These are phyloP conservation scores for Stenodema calcarata DNA, from an alignment of 2,888 invertebrate genomes.

Conservation along the genomic window DNA sequence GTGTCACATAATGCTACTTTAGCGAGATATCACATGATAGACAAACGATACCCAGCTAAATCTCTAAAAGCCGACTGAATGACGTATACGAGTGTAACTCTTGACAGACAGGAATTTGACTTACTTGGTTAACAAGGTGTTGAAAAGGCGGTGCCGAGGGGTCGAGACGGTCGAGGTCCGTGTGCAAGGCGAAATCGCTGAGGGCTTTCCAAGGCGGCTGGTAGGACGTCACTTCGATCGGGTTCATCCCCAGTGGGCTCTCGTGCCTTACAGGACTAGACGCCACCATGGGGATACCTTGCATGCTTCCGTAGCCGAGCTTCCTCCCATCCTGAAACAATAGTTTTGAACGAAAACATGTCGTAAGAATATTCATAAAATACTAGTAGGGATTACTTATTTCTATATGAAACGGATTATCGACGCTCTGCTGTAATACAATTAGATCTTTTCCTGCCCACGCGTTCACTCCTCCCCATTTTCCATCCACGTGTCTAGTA, in stretches of 20 bases:
- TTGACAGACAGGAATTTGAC: constrained; percentile 25
- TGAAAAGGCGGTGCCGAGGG: constrained; percentile 91
- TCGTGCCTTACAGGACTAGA: constrained; percentile 91
- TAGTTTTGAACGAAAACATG: neutral
- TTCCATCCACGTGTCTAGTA: no score
- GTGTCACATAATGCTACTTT: no score
- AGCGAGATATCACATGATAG: no score
- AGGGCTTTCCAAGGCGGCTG: constrained; percentile 98
- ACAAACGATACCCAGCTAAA: no score
- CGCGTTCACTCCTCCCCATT: no score
- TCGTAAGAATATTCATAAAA: neutral
- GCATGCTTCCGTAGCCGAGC: constrained; percentile 91
- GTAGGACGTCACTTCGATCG: constrained; percentile 89
- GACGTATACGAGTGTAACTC: no score
- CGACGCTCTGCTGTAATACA: no score
- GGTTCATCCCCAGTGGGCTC: constrained; percentile 83
- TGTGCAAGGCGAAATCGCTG: constrained; percentile 93
- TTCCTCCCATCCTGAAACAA: constrained; percentile 86
- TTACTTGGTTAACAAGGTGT: constrained; percentile 93
- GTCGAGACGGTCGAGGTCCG: constrained; percentile 87
- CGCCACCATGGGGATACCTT: constrained; percentile 97
- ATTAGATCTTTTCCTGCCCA: no score
- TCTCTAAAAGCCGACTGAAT: no score
- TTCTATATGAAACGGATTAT: no score
- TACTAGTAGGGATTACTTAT: no score